phyloP scores from a whole-genome alignment of 2,888 invertebrate genomes.

The Caenorhabditis zanzibari region DNA sequence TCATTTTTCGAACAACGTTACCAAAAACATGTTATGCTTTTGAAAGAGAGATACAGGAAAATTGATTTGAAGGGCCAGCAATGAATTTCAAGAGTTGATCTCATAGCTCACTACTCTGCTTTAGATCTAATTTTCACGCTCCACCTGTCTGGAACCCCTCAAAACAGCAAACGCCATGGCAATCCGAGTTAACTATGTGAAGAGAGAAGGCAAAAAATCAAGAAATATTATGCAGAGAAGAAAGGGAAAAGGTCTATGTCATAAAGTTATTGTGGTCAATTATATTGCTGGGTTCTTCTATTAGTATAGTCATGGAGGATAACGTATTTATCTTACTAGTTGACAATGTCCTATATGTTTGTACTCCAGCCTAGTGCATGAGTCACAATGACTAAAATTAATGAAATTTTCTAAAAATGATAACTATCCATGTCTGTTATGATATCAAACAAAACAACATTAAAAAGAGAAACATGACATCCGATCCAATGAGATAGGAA shows the following conservation, averaged over 20 bases:
- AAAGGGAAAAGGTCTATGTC: constrained; percentile 19
- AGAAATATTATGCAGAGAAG: neutral
- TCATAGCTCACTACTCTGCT: constrained; percentile 19
- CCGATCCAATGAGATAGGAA: constrained; percentile 40
- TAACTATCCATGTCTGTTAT: constrained; percentile 2
- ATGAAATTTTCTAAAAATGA: neutral
- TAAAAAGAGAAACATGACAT: constrained; percentile 19
- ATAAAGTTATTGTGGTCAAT: constrained; percentile 24
- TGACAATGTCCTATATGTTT: neutral
- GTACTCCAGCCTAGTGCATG: neutral
- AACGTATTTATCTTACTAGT: neutral
- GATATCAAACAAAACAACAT: constrained; percentile 3
- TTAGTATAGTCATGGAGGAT: neutral
- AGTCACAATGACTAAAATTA: neutral
- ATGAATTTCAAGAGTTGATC: constrained; percentile 5
- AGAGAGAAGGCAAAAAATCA: neutral
- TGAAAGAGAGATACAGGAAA: neutral
- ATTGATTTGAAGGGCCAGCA: neutral
- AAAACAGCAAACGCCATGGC: neutral
- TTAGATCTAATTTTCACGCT: constrained; percentile 59
- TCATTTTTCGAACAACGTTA: too few relatives aligned
- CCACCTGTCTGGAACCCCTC: constrained; percentile 29
- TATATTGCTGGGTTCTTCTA: constrained; percentile 15
- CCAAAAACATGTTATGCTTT: too few relatives aligned
- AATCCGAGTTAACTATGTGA: neutral